Conservation (phyloP, 2,113 vertebrate genomes). For the Leptosomus discolor region DNA sequence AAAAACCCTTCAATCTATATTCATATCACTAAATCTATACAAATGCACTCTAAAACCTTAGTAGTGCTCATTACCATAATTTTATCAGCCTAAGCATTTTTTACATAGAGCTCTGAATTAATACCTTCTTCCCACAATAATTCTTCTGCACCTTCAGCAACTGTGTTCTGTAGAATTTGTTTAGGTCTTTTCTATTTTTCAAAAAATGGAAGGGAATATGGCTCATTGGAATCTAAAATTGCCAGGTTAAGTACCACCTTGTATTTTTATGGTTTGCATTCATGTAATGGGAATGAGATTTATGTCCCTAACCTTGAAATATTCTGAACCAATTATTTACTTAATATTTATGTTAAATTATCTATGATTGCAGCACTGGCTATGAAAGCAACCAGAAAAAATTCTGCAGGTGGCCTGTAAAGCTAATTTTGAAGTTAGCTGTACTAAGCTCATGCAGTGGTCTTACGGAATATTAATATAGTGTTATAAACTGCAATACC, state of each 20-base stretch:
- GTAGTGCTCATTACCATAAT: neutral
- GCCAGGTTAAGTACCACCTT: conserved; percentile 34
- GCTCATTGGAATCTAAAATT: conserved; percentile 55
- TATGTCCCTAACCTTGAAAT: conserved; percentile 72
- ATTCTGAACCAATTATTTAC: conserved; percentile 78
- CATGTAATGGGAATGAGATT: conserved; percentile 64
- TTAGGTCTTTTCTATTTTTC: conserved; percentile 54
- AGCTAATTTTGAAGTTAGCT: conserved; percentile 79
- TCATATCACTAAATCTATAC: conserved; percentile 16
- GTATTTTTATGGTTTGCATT: conserved; percentile 53
- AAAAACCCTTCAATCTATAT: neutral
- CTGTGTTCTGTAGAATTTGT: conserved; percentile 23
- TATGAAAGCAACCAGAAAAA: conserved; percentile 73
- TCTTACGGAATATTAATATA: conserved; percentile 77
- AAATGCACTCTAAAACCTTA: conserved; percentile 18
- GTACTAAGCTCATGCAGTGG: conserved; percentile 69
- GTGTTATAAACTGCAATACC: conserved; percentile 71
- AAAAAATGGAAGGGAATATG: conserved; percentile 33
- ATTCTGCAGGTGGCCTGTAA: conserved; percentile 77
- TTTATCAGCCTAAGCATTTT: conserved; percentile 23
- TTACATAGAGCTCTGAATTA: conserved; percentile 36
- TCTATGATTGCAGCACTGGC: conserved; percentile 71
- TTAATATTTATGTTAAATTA: conserved; percentile 81
- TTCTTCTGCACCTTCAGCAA: conserved; percentile 37
- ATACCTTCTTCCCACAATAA: conserved; percentile 40